Evolutionary conservation across 2,797 vertebrate species (phyloP), one percentile per base, ranked within the genome.

Genomic region (Micrastur ruficollis): DNA sequence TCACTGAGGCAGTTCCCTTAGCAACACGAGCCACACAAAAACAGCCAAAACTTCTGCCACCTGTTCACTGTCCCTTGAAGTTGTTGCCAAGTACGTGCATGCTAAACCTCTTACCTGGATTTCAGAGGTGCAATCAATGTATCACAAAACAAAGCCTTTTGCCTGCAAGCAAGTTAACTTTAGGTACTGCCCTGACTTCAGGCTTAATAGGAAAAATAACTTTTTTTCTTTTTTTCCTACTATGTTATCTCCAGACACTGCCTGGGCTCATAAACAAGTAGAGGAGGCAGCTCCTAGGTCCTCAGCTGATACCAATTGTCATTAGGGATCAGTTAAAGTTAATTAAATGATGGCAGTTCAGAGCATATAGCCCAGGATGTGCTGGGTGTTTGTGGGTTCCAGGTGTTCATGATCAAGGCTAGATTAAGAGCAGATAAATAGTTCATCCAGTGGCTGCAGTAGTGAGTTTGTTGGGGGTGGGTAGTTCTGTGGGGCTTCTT

Each of bases 11-110:
- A 91, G 92, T 97, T 95, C 61, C 97, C 96, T 89, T 97, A 95
- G 98, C 96, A 98, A 98, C 97, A 40, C 11, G 40, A 98, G 95
- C 89, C 95, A 83, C 83, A 81, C 22, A 17, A 95, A 97, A 97
- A 94, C 88, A 95, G 79, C 90, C 91, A 72, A 94, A 91, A 75
- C 91, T 94, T 93, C 80, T 84, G 82, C 79, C 94, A 95, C 40
- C 91, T 90, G 76, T 87, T 97, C 9, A 2, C 32, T 82, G 4
- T 73, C 92, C 86, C 78, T 96, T 86, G 95, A 94, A 93, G 91
- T 81, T 84, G 74, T 72, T 74, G 73, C 81, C 88, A 49, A 95
- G n/a, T n/a, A 47, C 96, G 71, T 65, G 92, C 90, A 95, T 95
- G 94, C 86, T 95, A 82, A 97, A 81, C 38, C 76, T 95, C 47